Conservation (phyloP, 1,140 invertebrate species). For the Cylas formicarius region DNA sequence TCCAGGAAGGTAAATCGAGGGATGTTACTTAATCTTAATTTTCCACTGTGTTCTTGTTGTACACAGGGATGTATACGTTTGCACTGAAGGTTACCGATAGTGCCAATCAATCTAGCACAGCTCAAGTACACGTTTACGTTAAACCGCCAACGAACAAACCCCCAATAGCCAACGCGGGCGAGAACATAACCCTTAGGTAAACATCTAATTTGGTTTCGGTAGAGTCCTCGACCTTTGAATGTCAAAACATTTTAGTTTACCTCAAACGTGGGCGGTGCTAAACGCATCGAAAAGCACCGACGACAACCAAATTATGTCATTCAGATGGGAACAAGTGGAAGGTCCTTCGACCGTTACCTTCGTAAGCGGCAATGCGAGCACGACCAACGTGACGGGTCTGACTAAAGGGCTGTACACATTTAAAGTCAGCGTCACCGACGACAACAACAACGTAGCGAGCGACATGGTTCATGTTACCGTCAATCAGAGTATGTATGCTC, state of each 20-base stretch:
- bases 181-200: constrained; percentile 45
- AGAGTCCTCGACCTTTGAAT: too few relatives aligned
- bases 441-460: constrained; percentile 69
- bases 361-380: constrained; percentile 41
- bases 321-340: constrained; percentile 69
- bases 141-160: constrained; percentile 82
- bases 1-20: constrained; percentile 60
- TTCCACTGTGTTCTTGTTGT: not conserved
- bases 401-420: constrained; percentile 81
- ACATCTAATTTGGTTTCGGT: not conserved
- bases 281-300: constrained; percentile 79
- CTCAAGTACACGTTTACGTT: constrained; percentile 81
- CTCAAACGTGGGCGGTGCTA: constrained; percentile 66
- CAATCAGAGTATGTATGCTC: constrained; percentile 72
- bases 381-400: constrained; percentile 69
- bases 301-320: constrained; percentile 74
- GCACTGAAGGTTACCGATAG: constrained; percentile 87
- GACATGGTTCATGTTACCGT: constrained; percentile 70
- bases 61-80: constrained; percentile 78
- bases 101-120: constrained; percentile 75
- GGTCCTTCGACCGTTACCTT: constrained; percentile 55
- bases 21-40: not conserved
- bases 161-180: constrained; percentile 60
- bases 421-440: constrained; percentile 76
- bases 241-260: constrained; percentile 61